phyloP scores from a whole-genome alignment of 2,797 vertebrate species.

The Lagocephalus sceleratus region DNA sequence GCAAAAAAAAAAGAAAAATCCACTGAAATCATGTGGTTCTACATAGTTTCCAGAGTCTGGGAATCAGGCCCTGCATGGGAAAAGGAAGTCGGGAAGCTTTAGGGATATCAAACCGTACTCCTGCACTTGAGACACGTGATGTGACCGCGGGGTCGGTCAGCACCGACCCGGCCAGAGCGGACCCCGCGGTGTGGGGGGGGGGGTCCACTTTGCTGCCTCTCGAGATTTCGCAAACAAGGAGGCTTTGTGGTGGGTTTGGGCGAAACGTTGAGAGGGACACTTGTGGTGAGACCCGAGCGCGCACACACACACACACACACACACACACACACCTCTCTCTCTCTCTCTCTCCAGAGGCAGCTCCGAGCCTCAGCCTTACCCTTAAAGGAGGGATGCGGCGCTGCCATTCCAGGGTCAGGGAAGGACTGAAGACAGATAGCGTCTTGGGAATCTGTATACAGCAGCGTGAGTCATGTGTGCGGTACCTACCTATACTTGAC shows the following conservation, averaged over 20 bases:
- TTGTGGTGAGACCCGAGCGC: slow-evolving; percentile 25
- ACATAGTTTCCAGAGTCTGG: slow-evolving; percentile 6
- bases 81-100: slow-evolving; percentile 43
- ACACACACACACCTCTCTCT: slow-evolving; percentile 48
- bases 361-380: slow-evolving; percentile 57
- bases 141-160: slow-evolving; percentile 29
- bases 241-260: slow-evolving; percentile 1
- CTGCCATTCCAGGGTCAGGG: slow-evolving; percentile 62
- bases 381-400: slow-evolving; percentile 73
- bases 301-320: slow-evolving; percentile 44
- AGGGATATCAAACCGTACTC: slow-evolving; percentile 16
- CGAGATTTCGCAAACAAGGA: slow-evolving; percentile 22
- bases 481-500: slow-evolving; percentile 81
- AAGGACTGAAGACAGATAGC: slow-evolving; percentile 73
- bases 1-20: slow-evolving; percentile 2
- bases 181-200: slow-evolving; percentile 24
- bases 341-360: slow-evolving; percentile 23
- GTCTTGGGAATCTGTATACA: slow-evolving; percentile 77
- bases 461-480: slow-evolving; percentile 72
- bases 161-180: slow-evolving; percentile 14
- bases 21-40: slow-evolving; percentile 29
- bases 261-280: slow-evolving; percentile 1
- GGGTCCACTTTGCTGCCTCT: slow-evolving; percentile 18
- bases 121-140: slow-evolving; percentile 34
- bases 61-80: slow-evolving; percentile 49